phyloP scores from a whole-genome alignment of 2,888 invertebrate species.

The Girardia tigrina region DNA sequence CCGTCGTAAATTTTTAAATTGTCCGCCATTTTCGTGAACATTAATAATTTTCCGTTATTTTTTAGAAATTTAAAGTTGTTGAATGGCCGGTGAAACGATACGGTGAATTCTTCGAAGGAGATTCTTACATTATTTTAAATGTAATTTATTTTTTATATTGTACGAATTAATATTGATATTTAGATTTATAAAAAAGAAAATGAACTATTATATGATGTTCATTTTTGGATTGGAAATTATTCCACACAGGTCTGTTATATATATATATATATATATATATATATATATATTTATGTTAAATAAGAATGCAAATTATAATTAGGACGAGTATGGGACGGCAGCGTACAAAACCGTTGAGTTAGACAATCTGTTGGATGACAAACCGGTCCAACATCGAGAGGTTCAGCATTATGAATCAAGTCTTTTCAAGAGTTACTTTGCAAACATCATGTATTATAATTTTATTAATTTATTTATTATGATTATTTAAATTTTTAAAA shows the following conservation, averaged over 20 bases:
- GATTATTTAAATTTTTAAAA: too few relatives aligned
- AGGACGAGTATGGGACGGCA: conserved; percentile 50
- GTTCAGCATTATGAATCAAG: conserved; percentile 46
- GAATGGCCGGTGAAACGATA: conserved; percentile 42
- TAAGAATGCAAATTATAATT: too few relatives aligned
- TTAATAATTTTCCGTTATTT: conserved; percentile 34
- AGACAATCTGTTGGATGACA: conserved; percentile 46
- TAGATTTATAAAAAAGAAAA: too few relatives aligned
- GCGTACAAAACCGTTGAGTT: conserved; percentile 51
- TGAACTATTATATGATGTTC: conserved; percentile 45
- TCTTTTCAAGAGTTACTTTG: conserved; percentile 45
- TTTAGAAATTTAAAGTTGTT: conserved; percentile 44
- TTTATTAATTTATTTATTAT: too few relatives aligned
- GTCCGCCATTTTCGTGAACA: not conserved
- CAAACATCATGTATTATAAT: not conserved
- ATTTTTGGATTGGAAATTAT: conserved; percentile 50
- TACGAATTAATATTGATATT: too few relatives aligned
- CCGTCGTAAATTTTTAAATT: not conserved
- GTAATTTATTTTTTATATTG: conserved; percentile 40
- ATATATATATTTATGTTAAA: too few relatives aligned
- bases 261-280: too few relatives aligned
- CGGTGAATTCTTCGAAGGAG: conserved; percentile 44
- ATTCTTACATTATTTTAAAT: conserved; percentile 45
- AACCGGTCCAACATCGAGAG: conserved; percentile 47
- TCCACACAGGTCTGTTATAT: conserved; percentile 47